Evolutionary conservation across 2,797 vertebrate genomes (phyloP), one percentile per base, ranked within the genome.

Genomic region (Cryptoprocta ferox): DNA sequence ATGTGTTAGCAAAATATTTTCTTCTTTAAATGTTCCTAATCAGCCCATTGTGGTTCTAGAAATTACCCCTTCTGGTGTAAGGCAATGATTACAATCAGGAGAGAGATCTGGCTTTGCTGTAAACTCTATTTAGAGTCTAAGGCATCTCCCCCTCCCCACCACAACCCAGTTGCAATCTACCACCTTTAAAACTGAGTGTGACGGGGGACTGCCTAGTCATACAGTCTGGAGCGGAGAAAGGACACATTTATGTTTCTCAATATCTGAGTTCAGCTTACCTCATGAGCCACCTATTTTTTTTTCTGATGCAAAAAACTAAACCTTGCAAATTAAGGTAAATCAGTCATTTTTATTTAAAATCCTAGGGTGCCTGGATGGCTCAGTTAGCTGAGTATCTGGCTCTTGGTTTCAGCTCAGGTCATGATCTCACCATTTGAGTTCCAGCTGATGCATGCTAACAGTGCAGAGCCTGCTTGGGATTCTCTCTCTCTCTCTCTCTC

Each of bases 21-120:
- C 85, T 94, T 94, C 85, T 80, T 95, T 50, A 95, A 90, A 73
- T 48, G 32, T 35, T 93, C 82, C 19, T 26, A 30, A 37, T 66
- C 26, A 71, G 37, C 19, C 75, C 26, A 35, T 35, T 42, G 50
- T 68, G 32, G 59, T 73, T 88, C 19, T 97, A 66, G 66, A 88
- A 83, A 95, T 76, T 7, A 10, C 9, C 19, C 26, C 16, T 65
- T 93, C 78, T 32, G 30, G 32, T 90, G 32, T 63, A 78, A 78
- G 53, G 42, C 21, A 42, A 70, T 76, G 37, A 81, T 75, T 76
- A 32, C 66, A 73, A 87, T 73, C 32, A 78, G 32, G 26, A 42
- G 6, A 35, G 16, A 19, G 12, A 61, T 81, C n/a, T 53, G 30
- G 45, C 42, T 93, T 50, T 9, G 63, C 32, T 24, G 8, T 0